These are phyloP conservation scores for Melanostoma scalare DNA, from an alignment of 2,888 invertebrate genomes.

Conservation along the genomic window DNA sequence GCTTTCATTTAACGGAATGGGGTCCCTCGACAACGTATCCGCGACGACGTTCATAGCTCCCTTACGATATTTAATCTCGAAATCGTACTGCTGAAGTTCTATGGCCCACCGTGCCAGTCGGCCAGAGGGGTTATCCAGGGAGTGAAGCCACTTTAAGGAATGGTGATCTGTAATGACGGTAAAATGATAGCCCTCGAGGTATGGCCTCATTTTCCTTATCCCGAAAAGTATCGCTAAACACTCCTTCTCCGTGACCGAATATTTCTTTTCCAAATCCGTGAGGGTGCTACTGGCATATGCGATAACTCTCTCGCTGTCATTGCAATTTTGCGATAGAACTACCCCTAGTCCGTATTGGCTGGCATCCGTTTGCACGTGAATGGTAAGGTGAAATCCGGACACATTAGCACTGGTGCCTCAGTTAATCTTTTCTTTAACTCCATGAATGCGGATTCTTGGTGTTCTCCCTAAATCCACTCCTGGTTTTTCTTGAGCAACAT, in stretches of 20 bases:
- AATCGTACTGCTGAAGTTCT: background rate
- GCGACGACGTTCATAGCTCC: background rate
- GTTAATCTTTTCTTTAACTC: constrained; percentile 32
- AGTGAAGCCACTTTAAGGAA: background rate
- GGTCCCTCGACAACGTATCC: background rate
- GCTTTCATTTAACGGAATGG: background rate
- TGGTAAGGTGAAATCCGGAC: constrained; percentile 28
- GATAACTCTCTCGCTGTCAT: too few relatives aligned
- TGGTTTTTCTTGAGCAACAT: constrained; percentile 40
- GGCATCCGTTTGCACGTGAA: constrained; percentile 49
- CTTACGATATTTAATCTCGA: background rate
- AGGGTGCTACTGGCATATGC: background rate
- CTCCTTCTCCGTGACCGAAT: background rate
- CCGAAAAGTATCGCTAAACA: background rate
- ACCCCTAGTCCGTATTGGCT: constrained; percentile 10
- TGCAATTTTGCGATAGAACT: background rate
- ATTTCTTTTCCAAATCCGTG: background rate
- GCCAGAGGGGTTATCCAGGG: background rate
- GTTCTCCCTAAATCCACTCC: constrained; percentile 31
- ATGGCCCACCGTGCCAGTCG: background rate
- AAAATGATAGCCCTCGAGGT: background rate
- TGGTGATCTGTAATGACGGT: background rate
- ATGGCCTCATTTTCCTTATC: constrained; percentile 7
- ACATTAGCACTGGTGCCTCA: constrained; percentile 38
- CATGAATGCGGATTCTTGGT: constrained; percentile 31